A percentile compares a stretch with the other conserved stretches of the same genome.
Conservation (phyloP, 2,797 vertebrate species). For the Phylloscopus collybita region DNA sequence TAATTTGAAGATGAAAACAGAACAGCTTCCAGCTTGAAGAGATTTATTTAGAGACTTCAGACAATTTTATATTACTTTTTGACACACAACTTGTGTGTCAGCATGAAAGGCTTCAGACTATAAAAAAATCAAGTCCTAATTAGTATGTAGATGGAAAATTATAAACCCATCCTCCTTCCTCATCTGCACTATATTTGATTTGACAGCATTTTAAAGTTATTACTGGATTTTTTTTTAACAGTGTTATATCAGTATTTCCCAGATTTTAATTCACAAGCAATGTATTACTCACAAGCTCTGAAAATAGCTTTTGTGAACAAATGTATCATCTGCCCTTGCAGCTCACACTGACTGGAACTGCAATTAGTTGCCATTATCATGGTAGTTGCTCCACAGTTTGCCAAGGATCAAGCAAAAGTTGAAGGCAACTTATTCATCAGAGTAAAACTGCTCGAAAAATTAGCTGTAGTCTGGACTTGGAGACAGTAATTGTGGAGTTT, state of each 20-base stretch:
- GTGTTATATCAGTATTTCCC: background rate
- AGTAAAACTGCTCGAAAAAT: background rate
- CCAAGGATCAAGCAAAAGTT: background rate
- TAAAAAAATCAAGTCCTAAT: background rate
- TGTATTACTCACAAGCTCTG: background rate
- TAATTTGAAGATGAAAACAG: constrained; percentile 39
- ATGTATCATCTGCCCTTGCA: background rate
- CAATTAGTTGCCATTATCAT: background rate
- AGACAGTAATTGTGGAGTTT: background rate
- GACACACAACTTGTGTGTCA: constrained; percentile 13
- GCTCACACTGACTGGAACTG: background rate
- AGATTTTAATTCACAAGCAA: background rate
- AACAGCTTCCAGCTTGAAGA: constrained; percentile 29
- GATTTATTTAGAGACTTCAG: constrained; percentile 31
- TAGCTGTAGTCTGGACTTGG: background rate
- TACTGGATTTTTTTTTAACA: background rate
- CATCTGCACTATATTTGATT: background rate
- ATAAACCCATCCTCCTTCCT: background rate
- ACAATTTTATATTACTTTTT: constrained; percentile 25
- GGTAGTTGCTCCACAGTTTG: background rate
- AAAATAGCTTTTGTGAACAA: background rate
- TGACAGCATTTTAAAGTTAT: background rate
- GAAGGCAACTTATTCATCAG: background rate
- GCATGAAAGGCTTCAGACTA: background rate
- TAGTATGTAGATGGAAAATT: constrained; percentile 24